These are phyloP conservation scores for Platichthys flesus DNA, from an alignment of 2,113 vertebrate species.

Conservation along the genomic window DNA sequence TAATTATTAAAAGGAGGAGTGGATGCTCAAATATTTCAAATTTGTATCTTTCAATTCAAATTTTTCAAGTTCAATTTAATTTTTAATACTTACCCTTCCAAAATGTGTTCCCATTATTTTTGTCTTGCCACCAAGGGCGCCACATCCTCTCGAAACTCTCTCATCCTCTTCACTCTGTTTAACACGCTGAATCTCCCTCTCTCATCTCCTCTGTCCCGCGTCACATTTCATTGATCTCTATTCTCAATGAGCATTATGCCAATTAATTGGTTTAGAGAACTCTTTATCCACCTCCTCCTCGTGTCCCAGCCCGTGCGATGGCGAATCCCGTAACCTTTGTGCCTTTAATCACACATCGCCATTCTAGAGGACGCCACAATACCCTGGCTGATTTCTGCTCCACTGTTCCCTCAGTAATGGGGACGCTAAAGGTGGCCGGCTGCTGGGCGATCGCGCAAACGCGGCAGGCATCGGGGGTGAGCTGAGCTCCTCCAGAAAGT, in stretches of 20 bases:
- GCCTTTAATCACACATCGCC: constrained; percentile 66
- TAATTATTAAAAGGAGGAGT: too few relatives aligned
- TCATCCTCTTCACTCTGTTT: constrained; percentile 24
- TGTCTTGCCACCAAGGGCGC: not conserved
- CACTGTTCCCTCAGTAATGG: constrained; percentile 56
- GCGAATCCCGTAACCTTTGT: constrained; percentile 45
- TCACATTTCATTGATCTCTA: constrained; percentile 47
- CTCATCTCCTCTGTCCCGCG: constrained; percentile 30
- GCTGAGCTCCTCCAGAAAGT: constrained; percentile 65
- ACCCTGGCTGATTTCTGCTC: constrained; percentile 65
- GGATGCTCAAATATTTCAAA: not conserved
- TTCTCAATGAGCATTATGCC: constrained; percentile 55
- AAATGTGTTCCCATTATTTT: not conserved
- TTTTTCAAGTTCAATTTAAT: not conserved
- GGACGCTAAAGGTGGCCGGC: constrained; percentile 55
- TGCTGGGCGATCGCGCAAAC: constrained; percentile 60
- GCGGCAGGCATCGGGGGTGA: constrained; percentile 39
- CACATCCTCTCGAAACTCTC: constrained; percentile 6
- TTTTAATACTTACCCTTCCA: constrained; percentile 9
- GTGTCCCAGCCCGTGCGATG: constrained; percentile 36
- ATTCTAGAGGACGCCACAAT: constrained; percentile 55
- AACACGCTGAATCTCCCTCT: constrained; percentile 28
- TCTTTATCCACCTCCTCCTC: constrained; percentile 66
- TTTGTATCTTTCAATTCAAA: not conserved
- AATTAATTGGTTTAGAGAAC: constrained; percentile 71